Base-by-base conservation (phyloP, 2,113 vertebrate genomes). In the Osmerus eperlanus region DNA sequence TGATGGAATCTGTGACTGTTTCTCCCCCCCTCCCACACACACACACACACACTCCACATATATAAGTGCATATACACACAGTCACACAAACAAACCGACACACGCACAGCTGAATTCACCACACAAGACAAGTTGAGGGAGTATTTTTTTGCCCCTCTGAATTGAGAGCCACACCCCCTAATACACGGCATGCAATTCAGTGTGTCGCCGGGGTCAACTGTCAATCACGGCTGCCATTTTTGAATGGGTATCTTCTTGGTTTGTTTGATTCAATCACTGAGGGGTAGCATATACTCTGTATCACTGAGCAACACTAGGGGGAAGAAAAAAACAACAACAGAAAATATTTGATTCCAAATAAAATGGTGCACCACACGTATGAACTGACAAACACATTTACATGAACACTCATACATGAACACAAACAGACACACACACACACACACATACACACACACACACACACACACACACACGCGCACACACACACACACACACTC, bases 191-290 rank as follows among this genome's bases (percentile, higher is more conserved):
- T 18, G 15, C n/a, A n/a, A n/a, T 56, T 15, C 54, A 18, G 54
- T 18, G 54, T 15, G 54, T 56, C 14, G n/a, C 54, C 54, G 54
- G 54, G 79, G 80, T 86, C 86, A 86, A 70, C 83, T 85, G 88
- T 84, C 88, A 87, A 58, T 88, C 87, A 86, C 21, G 32, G 36
- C 74, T 78, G 83, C 79, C 61, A 55, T 75, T 88, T 79, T 85
- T 3, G 19, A 85, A 83, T 47, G 41, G 85, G 77, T 75, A 75
- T 84, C 54, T 56, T n/a, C 78, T 86, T 83, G 68, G 72, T 28
- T 75, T 77, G 71, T 88, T 89, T 88, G 87, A 86, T 88, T 86
- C 82, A 79, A 85, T 83, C 76, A 76, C 83, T 78, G 75, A 83
- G 78, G 82, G 83, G 80, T 79, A 82, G 81, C 84, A 82, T 73